Conservation (phyloP, 2,888 invertebrate genomes). For the Spisula solida region DNA sequence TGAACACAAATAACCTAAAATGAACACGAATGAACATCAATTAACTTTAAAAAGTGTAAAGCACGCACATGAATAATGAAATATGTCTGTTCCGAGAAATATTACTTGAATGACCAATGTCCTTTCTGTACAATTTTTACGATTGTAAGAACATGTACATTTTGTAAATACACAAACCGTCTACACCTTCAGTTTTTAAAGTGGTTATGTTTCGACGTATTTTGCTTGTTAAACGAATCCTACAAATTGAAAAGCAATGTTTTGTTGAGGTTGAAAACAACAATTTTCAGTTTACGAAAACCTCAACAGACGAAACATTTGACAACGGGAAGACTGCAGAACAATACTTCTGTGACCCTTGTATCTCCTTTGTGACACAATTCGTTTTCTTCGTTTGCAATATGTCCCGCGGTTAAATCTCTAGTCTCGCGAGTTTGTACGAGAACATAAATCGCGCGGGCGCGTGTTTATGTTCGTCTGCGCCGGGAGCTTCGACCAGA, state of each 20-base stretch:
- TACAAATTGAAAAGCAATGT: constrained; percentile 42
- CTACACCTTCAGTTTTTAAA: neutral
- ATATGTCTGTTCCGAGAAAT: too few species aligned
- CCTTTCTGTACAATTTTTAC: neutral
- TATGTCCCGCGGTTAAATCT: constrained; percentile 58
- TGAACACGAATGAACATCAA: too few species aligned
- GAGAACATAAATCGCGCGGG: constrained; percentile 68
- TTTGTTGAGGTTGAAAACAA: constrained; percentile 43
- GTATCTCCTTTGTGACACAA: constrained; percentile 48
- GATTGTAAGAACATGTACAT: neutral
- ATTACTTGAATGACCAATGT: neutral
- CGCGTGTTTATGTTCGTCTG: constrained; percentile 61
- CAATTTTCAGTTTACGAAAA: constrained; percentile 40
- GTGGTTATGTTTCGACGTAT: neutral
- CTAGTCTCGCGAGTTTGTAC: constrained; percentile 61
- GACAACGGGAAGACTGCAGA: constrained; percentile 52
- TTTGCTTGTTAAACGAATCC: neutral
- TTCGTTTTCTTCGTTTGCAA: constrained; percentile 40
- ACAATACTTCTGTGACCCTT: constrained; percentile 51
- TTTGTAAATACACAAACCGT: neutral
- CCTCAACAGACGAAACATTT: constrained; percentile 52
- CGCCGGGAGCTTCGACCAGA: constrained; percentile 56
- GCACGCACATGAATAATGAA: too few species aligned
- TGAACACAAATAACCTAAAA: too few species aligned
- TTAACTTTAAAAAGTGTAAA: too few species aligned